Base-by-base conservation (phyloP, 2,113 vertebrate species). In the Seriola rivoliana region DNA sequence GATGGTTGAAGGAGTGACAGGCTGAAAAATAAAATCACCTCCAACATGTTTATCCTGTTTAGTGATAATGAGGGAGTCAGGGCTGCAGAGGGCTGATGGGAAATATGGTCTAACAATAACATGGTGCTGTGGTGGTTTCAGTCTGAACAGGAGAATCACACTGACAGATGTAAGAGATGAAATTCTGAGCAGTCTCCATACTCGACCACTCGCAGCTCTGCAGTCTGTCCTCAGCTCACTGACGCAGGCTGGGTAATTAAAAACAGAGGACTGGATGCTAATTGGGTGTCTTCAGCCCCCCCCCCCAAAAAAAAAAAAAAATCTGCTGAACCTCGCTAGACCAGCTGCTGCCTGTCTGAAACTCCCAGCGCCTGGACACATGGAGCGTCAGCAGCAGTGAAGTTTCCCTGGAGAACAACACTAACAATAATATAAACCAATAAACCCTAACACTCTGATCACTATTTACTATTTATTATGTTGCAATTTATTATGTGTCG, bases 291-390 rank as follows among this genome's bases (percentile, higher is more conserved):
- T 50, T 50, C 40, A 4, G 10, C 4, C 4, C 34, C 34, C 34
- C 34, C 34, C 25, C 2, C 25, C 0, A 2, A 29, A 29, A 29
- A 29, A 29, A 29, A 29, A 29, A 25, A 25, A 2, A 25, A 29
- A 29, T 29, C 34, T 64, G 57, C 70, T 10, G 69, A 42, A 67
- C 73, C 71, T 79, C 71, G 71, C 75, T 80, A 75, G 38, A 75
- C 68, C 89, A 91, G 84, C 84, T 91, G 86, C 73, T 70, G 89
- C 60, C 25, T 8, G 85, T 79, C 74, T 55, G 80, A 70, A 66
- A 32, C 4, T 54, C 80, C 29, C 38, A 48, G 32, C 71, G 46
- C 29, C 60, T 63, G 65, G 54, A 66, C 74, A 1, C 72, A 70
- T 42, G 9, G 1, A 75, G 48, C 57, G 1, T 8, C 38, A 23